phyloP scores from a whole-genome alignment of 2,113 vertebrate genomes.

The Silurus asotus region DNA sequence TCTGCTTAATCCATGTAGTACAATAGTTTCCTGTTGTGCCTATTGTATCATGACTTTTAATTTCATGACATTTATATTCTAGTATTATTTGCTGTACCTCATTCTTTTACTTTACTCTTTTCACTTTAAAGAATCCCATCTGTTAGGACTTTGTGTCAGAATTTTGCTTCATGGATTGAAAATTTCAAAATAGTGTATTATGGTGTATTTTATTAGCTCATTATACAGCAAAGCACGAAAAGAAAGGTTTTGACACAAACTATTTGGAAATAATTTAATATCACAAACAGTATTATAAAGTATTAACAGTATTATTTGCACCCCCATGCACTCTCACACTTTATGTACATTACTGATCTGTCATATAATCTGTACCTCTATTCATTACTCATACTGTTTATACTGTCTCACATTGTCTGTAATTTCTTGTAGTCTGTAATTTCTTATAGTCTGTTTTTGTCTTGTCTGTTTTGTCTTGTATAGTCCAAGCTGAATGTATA shows the following conservation, averaged over 20 bases:
- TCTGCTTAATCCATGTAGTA: neutral
- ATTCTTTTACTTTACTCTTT: neutral
- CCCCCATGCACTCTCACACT: no score
- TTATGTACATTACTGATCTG: no score
- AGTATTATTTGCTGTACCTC: neutral
- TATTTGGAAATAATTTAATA: neutral
- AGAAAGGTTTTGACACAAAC: neutral
- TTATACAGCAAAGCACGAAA: neutral
- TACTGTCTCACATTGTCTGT: no score
- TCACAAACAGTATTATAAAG: neutral
- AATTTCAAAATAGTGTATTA: neutral
- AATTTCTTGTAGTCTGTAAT: no score
- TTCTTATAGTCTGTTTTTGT: no score
- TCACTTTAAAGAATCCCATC: neutral
- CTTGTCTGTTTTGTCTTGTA: no score
- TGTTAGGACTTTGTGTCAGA: neutral
- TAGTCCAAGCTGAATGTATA: no score
- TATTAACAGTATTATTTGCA: no score
- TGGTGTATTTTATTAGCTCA: neutral
- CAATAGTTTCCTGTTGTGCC: neutral
- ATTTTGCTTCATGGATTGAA: neutral
- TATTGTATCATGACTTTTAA: neutral
- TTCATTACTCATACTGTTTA: no score
- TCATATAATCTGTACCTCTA: no score
- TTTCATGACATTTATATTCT: neutral